Base-by-base conservation (phyloP, 92 coral and sea anemone genomes). In the Chrysogorgia sp. region DNA sequence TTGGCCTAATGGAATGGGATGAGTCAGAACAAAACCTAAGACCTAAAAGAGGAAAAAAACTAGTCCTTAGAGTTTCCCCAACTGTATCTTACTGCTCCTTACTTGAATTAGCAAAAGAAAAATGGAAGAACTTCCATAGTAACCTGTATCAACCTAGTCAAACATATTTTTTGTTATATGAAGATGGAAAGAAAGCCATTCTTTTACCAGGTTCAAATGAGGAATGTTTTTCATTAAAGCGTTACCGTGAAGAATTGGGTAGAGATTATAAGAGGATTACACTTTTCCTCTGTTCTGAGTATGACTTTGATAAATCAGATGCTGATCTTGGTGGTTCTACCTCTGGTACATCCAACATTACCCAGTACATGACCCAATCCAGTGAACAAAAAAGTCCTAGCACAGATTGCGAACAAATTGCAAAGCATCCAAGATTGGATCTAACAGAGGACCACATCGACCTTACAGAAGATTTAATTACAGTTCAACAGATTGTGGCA, bases 201-300 rank as follows among this genome's bases (percentile, higher is more conserved):
- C 69, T 72, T 49, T 52, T 88, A 20, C 92, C 92, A 34, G 89
- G 92, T 56, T 19, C 76, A 15, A 80, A 47, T 21, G 61, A 80
- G 34, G 81, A 88, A 37, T 1, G 19, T 6, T 84, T 88, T 49
- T n/a, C 84, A 10, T 22, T 75, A 25, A 67, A 77, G 14, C 63
- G 82, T 40, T 88, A 85, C 53, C 67, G 83, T 53, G 89, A 84
- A 25, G 84, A 68, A n/a, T 40, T 67, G 1, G 82, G 85, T 7
- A 81, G 65, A 58, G 88, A 87, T 48, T 83, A 77, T 40, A 87
- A 87, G 45, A 87, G 88, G 31, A 79, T 87, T 34, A 83, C 91
- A 1, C 59, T 88, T 24, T 81, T 26, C 56, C 63, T 84, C 25
- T 76, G 71, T 58, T 37, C 83, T n/a, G 74, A 88, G 29, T 43